Percentiles rank a stretch among this genome's conserved stretches.
These are phyloP conservation scores for Tetragnatha versicolor DNA, from an alignment of 1,140 invertebrate species.

Conservation along the genomic window DNA sequence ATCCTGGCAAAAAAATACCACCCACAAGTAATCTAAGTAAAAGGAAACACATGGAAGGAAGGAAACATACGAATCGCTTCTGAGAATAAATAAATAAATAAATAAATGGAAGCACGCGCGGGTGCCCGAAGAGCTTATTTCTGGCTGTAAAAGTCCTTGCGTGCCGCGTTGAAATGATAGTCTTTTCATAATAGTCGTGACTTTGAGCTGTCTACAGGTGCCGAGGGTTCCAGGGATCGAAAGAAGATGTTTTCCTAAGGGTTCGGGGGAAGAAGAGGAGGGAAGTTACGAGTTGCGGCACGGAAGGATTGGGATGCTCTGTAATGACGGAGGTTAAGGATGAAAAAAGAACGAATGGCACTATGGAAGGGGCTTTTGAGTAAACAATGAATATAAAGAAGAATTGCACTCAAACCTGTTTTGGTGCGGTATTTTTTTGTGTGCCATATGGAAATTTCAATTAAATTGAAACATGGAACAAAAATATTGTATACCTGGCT, in stretches of 20 bases:
- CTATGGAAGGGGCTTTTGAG: too few relatives aligned
- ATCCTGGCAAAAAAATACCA: neutral
- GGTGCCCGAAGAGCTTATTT: conserved; percentile 12
- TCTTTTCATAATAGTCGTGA: conserved; percentile 44
- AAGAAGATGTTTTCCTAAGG: conserved; percentile 8
- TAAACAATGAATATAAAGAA: too few relatives aligned
- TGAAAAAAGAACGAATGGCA: too few relatives aligned
- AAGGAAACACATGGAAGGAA: neutral
- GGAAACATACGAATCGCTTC: too few relatives aligned
- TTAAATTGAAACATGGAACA: too few relatives aligned
- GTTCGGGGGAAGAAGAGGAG: neutral
- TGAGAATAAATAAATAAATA: neutral
- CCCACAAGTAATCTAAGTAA: neutral
- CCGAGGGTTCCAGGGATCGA: neutral
- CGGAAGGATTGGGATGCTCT: too few relatives aligned
- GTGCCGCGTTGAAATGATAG: conserved; percentile 11
- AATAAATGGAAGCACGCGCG: conserved; percentile 15
- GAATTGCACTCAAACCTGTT: too few relatives aligned
- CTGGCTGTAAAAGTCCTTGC: neutral
- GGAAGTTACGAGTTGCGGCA: conserved; percentile 9
- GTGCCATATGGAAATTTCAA: too few relatives aligned
- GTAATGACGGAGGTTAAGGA: too few relatives aligned
- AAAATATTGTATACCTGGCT: too few relatives aligned
- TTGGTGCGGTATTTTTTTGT: too few relatives aligned
- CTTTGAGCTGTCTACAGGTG: conserved; percentile 34